A percentile compares a stretch with the other conserved stretches of the same genome.
Conservation (phyloP, 2,113 vertebrate genomes). For the Donacobius atricapilla region DNA sequence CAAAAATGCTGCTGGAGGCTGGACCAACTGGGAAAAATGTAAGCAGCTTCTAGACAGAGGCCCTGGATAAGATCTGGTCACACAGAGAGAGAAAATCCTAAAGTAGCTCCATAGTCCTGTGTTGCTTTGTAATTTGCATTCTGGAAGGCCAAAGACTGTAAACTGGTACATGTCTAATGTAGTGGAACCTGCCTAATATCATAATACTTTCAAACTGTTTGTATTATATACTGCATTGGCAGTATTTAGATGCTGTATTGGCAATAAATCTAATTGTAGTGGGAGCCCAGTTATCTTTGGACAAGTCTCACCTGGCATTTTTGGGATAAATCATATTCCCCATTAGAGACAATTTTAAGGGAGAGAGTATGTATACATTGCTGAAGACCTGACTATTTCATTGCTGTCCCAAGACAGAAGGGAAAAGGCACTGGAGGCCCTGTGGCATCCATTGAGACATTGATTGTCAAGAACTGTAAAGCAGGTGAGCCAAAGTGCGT, state of each 20-base stretch:
- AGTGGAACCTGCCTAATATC: not conserved
- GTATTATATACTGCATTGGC: not conserved
- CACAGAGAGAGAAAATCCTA: not conserved
- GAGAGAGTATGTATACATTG: not conserved
- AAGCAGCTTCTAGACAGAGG: not conserved
- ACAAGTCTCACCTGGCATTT: not conserved
- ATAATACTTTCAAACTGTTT: not conserved
- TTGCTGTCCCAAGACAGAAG: not conserved
- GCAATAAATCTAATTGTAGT: not conserved
- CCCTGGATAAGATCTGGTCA: not conserved
- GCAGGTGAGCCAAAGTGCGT: not conserved
- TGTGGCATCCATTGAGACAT: not conserved
- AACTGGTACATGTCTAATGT: rapidly evolving
- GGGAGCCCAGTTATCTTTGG: not conserved
- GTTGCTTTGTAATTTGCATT: not conserved
- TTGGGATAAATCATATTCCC: not conserved
- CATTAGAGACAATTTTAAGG: not conserved
- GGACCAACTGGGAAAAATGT: not conserved
- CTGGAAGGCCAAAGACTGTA: not conserved
- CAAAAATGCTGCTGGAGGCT: not conserved
- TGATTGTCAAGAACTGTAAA: not conserved
- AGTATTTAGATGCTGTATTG: not conserved
- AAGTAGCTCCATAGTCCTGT: not conserved
- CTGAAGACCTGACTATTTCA: rapidly evolving
- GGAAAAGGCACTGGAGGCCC: not conserved